Conservation (phyloP, 1,140 invertebrate genomes). For the Macrosteles quadrilineatus region DNA sequence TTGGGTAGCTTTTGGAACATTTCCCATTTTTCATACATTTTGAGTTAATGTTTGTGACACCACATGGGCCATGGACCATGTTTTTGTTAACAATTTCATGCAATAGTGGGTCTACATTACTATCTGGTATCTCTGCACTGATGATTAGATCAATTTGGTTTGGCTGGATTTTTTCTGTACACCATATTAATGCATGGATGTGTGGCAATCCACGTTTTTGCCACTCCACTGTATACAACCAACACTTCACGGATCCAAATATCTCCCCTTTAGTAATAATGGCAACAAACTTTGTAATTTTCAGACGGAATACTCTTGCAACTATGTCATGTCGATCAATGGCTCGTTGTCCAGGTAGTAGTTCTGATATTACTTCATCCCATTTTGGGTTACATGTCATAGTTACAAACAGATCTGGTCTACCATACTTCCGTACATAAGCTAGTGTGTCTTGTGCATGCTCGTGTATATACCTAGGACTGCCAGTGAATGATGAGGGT, state of each 20-base stretch:
- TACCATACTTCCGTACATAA: slow-evolving; percentile 50
- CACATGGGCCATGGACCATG: slow-evolving; percentile 57
- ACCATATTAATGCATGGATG: slow-evolving; percentile 46
- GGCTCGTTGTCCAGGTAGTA: slow-evolving; percentile 41
- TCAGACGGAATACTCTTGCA: slow-evolving; percentile 54
- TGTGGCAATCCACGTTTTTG: slow-evolving; percentile 49
- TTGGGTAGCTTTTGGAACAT: too few species aligned
- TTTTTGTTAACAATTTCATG: slow-evolving; percentile 49
- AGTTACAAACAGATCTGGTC: slow-evolving; percentile 43
- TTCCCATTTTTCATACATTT: too few species aligned
- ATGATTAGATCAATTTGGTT: too few species aligned
- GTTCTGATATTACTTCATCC: slow-evolving; percentile 44
- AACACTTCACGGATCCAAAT: too few species aligned
- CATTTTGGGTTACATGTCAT: slow-evolving; percentile 54
- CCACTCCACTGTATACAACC: slow-evolving; percentile 53
- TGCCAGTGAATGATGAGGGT: slow-evolving; percentile 48
- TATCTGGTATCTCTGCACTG: slow-evolving; percentile 52
- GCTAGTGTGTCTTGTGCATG: slow-evolving; percentile 53
- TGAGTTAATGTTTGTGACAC: too few species aligned
- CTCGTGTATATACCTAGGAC: slow-evolving; percentile 51
- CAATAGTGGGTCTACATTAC: slow-evolving; percentile 44
- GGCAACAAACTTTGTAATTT: slow-evolving; percentile 53
- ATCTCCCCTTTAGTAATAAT: slow-evolving; percentile 47
- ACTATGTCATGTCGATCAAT: slow-evolving; percentile 49
- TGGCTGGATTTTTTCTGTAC: slow-evolving; percentile 21